These are phyloP conservation scores for Lepidurus couesii DNA, from an alignment of 1,140 invertebrate genomes.

Conservation along the genomic window DNA sequence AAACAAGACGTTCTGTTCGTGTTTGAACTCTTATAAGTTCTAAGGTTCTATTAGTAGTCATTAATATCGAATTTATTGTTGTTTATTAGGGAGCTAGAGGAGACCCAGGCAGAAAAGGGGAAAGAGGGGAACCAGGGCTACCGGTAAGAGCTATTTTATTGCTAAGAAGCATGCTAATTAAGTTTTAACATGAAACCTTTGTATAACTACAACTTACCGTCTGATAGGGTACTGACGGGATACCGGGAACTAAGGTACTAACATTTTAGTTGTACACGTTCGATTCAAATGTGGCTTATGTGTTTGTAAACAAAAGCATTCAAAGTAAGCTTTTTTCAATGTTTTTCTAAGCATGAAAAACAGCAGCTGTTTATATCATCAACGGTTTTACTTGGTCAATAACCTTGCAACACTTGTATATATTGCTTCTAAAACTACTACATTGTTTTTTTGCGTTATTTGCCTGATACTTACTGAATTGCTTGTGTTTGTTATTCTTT, in stretches of 20 bases:
- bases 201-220: conserved; percentile 33
- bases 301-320: too few species aligned
- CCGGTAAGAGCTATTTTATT: conserved; percentile 60
- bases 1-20: not conserved
- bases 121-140: conserved; percentile 81
- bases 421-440: not conserved
- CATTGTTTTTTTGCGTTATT: conserved; percentile 33
- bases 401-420: too few species aligned
- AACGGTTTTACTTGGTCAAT: too few species aligned
- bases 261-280: conserved; percentile 31
- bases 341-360: too few species aligned
- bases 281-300: conserved; percentile 27
- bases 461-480: conserved; percentile 28
- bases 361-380: too few species aligned
- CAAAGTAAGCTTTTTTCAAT: too few species aligned
- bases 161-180: conserved; percentile 33
- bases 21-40: not conserved
- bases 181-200: conserved; percentile 30
- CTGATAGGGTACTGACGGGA: conserved; percentile 81
- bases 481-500: conserved; percentile 28
- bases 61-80: conserved; percentile 29
- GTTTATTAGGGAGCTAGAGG: conserved; percentile 76
- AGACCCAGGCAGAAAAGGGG: conserved; percentile 81
- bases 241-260: conserved; percentile 78
- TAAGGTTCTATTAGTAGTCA: not conserved